These are phyloP conservation scores for Coilia nasus DNA, from an alignment of 2,797 vertebrate species.

Conservation along the genomic window DNA sequence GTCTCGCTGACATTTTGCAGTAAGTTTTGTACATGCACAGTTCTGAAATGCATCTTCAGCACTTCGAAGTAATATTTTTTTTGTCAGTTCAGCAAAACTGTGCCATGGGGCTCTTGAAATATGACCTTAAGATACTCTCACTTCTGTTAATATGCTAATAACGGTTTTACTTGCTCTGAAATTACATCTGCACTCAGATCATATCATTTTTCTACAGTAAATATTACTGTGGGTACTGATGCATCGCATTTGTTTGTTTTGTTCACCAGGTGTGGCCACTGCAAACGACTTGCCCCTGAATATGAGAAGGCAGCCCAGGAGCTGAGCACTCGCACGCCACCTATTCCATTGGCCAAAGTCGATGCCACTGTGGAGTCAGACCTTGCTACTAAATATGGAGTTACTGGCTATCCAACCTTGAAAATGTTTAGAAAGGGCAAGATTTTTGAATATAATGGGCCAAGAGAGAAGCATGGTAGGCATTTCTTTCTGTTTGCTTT, in stretches of 20 bases:
- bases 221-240: background rate
- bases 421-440: slow-evolving; percentile 97
- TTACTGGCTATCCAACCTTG: slow-evolving; percentile 90
- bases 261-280: slow-evolving; percentile 88
- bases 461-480: slow-evolving; percentile 89
- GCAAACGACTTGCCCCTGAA: slow-evolving; percentile 92
- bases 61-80: background rate
- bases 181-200: background rate
- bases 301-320: slow-evolving; percentile 94
- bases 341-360: slow-evolving; percentile 91
- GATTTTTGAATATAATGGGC: slow-evolving; percentile 91
- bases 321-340: slow-evolving; percentile 80
- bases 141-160: background rate
- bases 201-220: background rate
- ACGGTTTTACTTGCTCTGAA: background rate
- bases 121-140: background rate
- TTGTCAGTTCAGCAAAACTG: background rate
- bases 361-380: slow-evolving; percentile 85
- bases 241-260: background rate
- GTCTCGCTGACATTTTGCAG: background rate
- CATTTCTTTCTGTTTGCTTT: background rate
- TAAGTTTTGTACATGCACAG: background rate
- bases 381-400: slow-evolving; percentile 83
- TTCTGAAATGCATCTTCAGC: background rate
- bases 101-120: background rate